Percentiles rank a stretch among this genome's conserved stretches.
These are phyloP conservation scores for Notodonta dromedarius DNA, from an alignment of 2,888 invertebrate species.

Conservation along the genomic window DNA sequence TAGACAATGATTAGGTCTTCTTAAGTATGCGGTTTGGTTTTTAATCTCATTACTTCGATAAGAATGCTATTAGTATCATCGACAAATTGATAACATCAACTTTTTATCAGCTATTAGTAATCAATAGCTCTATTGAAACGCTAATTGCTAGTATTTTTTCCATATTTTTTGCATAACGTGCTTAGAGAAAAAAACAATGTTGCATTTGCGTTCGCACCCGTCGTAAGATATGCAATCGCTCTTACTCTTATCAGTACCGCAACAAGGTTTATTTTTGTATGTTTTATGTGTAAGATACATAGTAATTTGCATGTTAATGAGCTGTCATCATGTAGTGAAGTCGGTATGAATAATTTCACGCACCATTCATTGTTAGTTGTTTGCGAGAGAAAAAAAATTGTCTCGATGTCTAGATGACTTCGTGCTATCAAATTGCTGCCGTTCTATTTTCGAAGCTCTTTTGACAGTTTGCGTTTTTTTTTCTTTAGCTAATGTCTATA, in stretches of 20 bases:
- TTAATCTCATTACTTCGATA: too few relatives aligned
- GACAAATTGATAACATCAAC: not conserved
- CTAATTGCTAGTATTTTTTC: slow-evolving; percentile 21
- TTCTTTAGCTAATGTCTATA: too few relatives aligned
- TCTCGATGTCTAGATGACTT: slow-evolving; percentile 16
- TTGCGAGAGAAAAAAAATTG: slow-evolving; percentile 28
- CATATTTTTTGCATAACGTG: slow-evolving; percentile 20
- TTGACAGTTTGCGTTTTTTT: too few relatives aligned
- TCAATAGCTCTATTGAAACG: slow-evolving; percentile 8
- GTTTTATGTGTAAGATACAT: slow-evolving; percentile 6
- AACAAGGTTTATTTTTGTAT: slow-evolving; percentile 20
- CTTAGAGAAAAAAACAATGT: slow-evolving; percentile 20
- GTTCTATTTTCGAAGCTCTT: too few relatives aligned
- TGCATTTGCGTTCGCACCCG: not conserved
- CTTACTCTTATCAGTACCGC: rapidly evolving
- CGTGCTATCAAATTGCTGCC: too few relatives aligned
- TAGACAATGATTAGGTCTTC: too few relatives aligned
- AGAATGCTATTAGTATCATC: not conserved
- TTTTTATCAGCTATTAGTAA: slow-evolving; percentile 4
- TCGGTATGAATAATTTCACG: slow-evolving; percentile 46
- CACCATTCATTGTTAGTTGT: slow-evolving; percentile 38
- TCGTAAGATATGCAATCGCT: not conserved
- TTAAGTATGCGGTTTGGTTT: too few relatives aligned
- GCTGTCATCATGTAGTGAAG: slow-evolving; percentile 39
- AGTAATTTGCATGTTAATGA: slow-evolving; percentile 44